Evolutionary conservation across 1,140 invertebrate genomes (phyloP).

Genomic region (Ctenoplectra terminalis): DNA sequence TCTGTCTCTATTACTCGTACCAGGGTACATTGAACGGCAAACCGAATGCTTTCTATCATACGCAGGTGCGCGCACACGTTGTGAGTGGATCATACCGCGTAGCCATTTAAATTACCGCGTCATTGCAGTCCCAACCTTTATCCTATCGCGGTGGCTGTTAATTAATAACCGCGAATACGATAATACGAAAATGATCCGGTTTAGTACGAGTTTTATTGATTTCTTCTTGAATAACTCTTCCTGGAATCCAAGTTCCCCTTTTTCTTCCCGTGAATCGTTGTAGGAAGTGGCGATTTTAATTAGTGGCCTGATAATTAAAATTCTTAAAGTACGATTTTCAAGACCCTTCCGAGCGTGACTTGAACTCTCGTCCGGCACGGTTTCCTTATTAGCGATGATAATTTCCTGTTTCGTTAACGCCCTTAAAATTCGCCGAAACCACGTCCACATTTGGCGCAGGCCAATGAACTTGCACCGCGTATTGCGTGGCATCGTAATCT

Average conservation of each 20-base stretch:
- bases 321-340: background rate
- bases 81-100: conserved; percentile 42
- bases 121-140: conserved; percentile 65
- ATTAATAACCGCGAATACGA: conserved; percentile 58
- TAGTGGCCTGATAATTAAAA: background rate
- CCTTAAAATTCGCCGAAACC: conserved; percentile 23
- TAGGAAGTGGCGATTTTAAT: conserved; percentile 17
- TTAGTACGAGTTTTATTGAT: background rate
- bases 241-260: background rate
- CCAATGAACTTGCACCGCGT: conserved; percentile 11
- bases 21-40: conserved; percentile 9
- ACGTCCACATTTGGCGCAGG: background rate
- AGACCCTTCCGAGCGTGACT: background rate
- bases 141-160: conserved; percentile 68
- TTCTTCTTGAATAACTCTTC: too few species aligned
- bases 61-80: background rate
- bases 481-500: conserved; percentile 15
- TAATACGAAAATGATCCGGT: background rate
- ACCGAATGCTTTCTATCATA: background rate
- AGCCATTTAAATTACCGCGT: conserved; percentile 72
- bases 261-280: background rate
- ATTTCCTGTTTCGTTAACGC: conserved; percentile 1
- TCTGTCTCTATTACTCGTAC: conserved; percentile 71
- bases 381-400: conserved; percentile 8
- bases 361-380: background rate